Base-by-base conservation (phyloP, 1,140 invertebrate species). In the Bombus waltoni region DNA sequence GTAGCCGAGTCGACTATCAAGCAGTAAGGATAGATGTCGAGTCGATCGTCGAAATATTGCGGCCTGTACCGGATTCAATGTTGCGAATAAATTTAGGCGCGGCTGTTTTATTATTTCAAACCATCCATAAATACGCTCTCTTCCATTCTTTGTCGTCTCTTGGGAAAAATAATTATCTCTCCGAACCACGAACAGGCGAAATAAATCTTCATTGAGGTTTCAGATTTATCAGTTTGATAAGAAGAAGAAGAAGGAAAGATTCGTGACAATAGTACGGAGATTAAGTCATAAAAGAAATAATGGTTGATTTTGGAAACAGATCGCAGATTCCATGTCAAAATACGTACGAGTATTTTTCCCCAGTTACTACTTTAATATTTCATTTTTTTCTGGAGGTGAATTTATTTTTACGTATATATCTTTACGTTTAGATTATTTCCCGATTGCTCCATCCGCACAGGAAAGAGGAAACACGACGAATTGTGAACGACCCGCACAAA, bases 1-100 rank as follows among this genome's bases (percentile, higher is more conserved):
- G 87, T 59, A 87, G 85, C 53, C 59, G 79, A 86, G 75, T 80
- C 88, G 88, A 89, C 88, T 89, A 89, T 89, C 88, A 89, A 89
- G 87, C 72, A 89, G 88, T 44, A 82, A 88, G 84, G 87, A 89
- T 89, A 73, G 83, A 89, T 89, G 87, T 75, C 87, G 80, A 77
- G 75, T 88, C 84, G 79, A 85, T 86, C 75, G 79, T 80, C 85
- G 81, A 81, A 81, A 80, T 81, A 85, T 81, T 57, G 68, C 57
- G 47, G 32, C 57, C 32, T 70, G 25, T 68, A 28, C 65, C 25
- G 47, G 65, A 83, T 78, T 42, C 76, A 35, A 32, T 44, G 76
- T 84, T 79, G 66, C 35, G 70, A 74, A 74, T 81, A 85, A 85
- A 81, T 85, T 81, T 73, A 15, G 70, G 4, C 70, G 5, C 35